These are phyloP conservation scores for Platysternon megacephalum DNA, from an alignment of 2,113 vertebrate genomes.

Conservation along the genomic window DNA sequence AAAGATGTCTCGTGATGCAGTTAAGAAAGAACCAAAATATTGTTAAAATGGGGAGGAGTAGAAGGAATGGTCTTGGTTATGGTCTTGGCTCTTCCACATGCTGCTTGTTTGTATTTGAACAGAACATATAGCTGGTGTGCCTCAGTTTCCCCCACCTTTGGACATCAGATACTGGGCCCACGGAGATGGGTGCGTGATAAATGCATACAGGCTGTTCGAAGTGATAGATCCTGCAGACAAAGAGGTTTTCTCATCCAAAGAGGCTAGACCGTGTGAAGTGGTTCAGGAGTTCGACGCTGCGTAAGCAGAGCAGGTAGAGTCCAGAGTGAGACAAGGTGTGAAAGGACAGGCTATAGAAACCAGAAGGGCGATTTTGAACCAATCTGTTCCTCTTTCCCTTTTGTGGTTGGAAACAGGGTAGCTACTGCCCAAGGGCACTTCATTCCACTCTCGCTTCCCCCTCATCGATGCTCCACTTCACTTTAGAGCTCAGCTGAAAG, in stretches of 20 bases:
- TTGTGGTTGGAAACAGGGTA: not conserved
- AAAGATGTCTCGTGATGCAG: not conserved
- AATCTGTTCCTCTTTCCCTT: constrained; percentile 13
- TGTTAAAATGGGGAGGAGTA: not conserved
- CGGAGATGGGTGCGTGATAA: not conserved
- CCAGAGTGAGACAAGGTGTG: not conserved
- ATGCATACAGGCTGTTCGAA: not conserved
- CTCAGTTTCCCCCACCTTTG: not conserved
- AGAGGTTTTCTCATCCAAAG: accelerated
- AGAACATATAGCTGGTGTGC: not conserved
- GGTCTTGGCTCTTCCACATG: accelerated
- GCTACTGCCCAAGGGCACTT: not conserved
- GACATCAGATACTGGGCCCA: not conserved
- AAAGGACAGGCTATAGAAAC: not conserved
- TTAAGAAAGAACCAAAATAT: accelerated
- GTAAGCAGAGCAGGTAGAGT: not conserved
- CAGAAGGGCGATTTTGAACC: constrained; percentile 24
- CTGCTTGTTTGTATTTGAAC: accelerated
- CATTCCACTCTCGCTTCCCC: not conserved
- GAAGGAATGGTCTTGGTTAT: accelerated
- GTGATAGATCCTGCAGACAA: too few species aligned
- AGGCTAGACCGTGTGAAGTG: not conserved
- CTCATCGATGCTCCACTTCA: not conserved
- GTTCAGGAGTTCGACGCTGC: not conserved
- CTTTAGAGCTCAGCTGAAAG: constrained; percentile 5